Base-by-base conservation (phyloP, 1,140 invertebrate genomes). In the Tetragonula clypearis region DNA sequence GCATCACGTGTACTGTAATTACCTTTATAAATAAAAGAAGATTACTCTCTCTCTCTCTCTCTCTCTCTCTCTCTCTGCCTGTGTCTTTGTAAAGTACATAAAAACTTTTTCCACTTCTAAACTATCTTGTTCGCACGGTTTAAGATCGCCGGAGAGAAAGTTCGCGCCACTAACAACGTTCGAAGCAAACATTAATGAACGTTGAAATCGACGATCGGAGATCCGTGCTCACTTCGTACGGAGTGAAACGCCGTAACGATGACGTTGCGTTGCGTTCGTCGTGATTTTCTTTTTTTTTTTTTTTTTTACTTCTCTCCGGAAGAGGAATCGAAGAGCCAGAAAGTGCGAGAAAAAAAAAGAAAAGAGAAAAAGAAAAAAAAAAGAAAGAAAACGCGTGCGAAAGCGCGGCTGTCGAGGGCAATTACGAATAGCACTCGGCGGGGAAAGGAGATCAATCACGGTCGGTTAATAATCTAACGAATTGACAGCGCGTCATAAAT, bases 381-480 rank as follows among this genome's bases (percentile, higher is more conserved):
- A 17, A 5, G 15, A 26, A 66, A 30, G 30, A 15, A 30, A 30
- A n/a, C 3, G 60, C n/a, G 41, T 41, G 41, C 41, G 17, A 19
- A 58, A 19, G 56, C 15, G 17, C 1, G 65, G 17, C 58, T 73
- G 58, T 81, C 88, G 79, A 53, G 80, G 73, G 69, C 85, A 89
- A 90, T 83, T 87, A 87, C 82, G 71, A 66, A 79, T 87, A 56
- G 66, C 88, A 86, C 2, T 86, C 77, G 84, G 49, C 41, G 60
- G 41, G 71, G 74, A 86, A 85, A 83, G 66, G 79, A 84, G 86
- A 91, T 91, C 86, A 86, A 85, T 87, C 88, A 90, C 86, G 53
- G 82, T 53, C 78, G 79, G 82, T 90, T 86, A 90, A 90, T 91
- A 89, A 91, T 87, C 76, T 79, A 74, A 73, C 79, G 85, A 91